A percentile compares a stretch with the other conserved stretches of the same genome.
phyloP scores from a whole-genome alignment of 2,797 vertebrate genomes.

The Hydrocynus forskahlii region DNA sequence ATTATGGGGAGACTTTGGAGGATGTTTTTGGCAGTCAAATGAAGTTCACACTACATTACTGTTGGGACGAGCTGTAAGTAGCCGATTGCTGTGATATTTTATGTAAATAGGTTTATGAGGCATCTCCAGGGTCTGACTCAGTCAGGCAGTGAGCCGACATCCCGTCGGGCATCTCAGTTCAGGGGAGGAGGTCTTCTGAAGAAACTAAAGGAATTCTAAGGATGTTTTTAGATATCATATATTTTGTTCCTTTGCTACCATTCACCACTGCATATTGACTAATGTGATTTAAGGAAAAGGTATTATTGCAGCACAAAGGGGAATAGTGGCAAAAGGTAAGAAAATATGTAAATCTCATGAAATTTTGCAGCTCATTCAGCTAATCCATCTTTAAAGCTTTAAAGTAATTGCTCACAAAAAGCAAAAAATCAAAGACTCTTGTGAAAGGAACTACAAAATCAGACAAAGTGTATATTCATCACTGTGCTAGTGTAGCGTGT shows the following conservation, averaged over 20 bases:
- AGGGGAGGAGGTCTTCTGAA: neutral
- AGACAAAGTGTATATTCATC: too few relatives aligned
- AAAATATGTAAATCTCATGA: neutral
- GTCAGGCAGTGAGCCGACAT: neutral
- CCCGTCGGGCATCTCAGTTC: neutral
- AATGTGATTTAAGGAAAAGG: too few relatives aligned
- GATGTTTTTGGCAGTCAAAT: slow-evolving; percentile 32
- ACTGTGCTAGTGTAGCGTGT: too few relatives aligned
- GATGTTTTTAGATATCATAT: neutral
- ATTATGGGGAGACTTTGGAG: neutral
- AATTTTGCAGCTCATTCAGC: neutral
- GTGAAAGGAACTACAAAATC: too few relatives aligned
- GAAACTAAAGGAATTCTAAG: neutral
- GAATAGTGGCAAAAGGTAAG: slow-evolving; percentile 24
- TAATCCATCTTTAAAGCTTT: too few relatives aligned
- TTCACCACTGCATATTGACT: neutral
- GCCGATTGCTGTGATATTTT: neutral
- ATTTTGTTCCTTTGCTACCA: neutral
- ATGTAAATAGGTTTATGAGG: slow-evolving; percentile 26
- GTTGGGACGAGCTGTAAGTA: slow-evolving; percentile 3
- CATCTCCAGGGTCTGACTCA: neutral
- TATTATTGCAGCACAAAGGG: neutral
- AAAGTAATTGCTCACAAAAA: neutral
- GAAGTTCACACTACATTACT: neutral
- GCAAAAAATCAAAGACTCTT: too few relatives aligned